Evolutionary conservation across 2,113 vertebrate genomes (phyloP).

Genomic region (Trematomus loennbergii): DNA sequence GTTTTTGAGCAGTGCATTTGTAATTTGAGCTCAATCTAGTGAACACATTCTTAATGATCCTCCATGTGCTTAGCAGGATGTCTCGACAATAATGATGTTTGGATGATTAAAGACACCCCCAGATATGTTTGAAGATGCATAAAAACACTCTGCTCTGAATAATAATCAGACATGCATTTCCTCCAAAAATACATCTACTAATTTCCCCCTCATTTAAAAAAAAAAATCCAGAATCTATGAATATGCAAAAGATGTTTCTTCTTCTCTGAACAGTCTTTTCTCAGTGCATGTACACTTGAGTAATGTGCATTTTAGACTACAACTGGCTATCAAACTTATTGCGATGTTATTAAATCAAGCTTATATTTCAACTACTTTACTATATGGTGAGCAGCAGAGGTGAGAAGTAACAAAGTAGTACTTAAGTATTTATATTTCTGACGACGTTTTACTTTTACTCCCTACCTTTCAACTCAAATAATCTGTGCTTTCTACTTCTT

Average conservation of each 20-base stretch:
- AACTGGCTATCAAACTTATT: not conserved
- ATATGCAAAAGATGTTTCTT: not conserved
- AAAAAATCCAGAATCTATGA: not conserved
- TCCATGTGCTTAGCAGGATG: not conserved
- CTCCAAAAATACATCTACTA: not conserved
- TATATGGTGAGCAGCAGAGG: no score
- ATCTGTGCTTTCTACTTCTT: no score
- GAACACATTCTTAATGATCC: not conserved
- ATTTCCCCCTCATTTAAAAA: not conserved
- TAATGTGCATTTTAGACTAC: not conserved
- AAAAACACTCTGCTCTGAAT: conserved; percentile 3
- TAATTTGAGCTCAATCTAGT: not conserved
- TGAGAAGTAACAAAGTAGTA: no score
- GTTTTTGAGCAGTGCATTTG: not conserved
- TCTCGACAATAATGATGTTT: not conserved
- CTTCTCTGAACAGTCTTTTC: no score
- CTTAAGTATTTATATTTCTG: no score
- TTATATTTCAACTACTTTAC: no score
- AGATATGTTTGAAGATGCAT: not conserved
- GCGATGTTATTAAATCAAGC: not conserved
- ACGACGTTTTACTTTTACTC: no score
- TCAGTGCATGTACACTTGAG: not conserved
- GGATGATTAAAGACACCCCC: not conserved
- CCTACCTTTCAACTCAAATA: no score
- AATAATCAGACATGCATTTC: not conserved